A percentile compares a stretch with the other conserved stretches of the same genome.
phyloP scores from a whole-genome alignment of 2,113 vertebrate genomes.

The Penelope pileata region DNA sequence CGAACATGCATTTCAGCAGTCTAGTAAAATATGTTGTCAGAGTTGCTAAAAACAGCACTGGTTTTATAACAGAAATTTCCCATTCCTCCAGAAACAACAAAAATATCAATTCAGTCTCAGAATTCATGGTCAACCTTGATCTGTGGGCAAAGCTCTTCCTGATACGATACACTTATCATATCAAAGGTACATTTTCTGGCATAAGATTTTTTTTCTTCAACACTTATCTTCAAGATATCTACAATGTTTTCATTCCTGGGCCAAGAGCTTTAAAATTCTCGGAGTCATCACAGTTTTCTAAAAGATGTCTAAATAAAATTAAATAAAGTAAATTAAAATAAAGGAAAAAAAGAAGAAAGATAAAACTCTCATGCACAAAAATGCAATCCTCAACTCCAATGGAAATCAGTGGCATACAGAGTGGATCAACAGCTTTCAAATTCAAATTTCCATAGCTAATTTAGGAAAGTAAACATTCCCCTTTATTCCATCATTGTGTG shows the following conservation, averaged over 20 bases:
- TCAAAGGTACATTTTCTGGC: neutral
- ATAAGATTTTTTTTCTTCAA: neutral
- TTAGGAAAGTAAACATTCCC: neutral
- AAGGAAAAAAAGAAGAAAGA: neutral
- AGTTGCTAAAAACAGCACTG: neutral
- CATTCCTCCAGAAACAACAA: neutral
- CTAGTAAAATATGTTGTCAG: neutral
- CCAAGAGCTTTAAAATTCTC: neutral
- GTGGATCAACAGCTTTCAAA: neutral
- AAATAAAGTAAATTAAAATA: too few species aligned
- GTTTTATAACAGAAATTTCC: neutral
- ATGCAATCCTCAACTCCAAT: neutral
- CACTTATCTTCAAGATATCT: neutral
- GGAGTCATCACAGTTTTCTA: neutral
- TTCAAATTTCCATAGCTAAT: neutral
- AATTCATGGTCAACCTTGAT: neutral
- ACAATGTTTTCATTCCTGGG: neutral
- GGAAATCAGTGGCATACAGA: neutral
- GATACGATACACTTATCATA: neutral
- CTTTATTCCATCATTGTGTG: neutral
- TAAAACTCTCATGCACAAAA: neutral
- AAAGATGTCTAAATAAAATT: neutral
- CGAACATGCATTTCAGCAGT: neutral
- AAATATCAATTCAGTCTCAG: neutral
- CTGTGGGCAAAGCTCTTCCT: neutral